phyloP scores from a whole-genome alignment of 1,140 invertebrate species.

The Eumaeus atala region DNA sequence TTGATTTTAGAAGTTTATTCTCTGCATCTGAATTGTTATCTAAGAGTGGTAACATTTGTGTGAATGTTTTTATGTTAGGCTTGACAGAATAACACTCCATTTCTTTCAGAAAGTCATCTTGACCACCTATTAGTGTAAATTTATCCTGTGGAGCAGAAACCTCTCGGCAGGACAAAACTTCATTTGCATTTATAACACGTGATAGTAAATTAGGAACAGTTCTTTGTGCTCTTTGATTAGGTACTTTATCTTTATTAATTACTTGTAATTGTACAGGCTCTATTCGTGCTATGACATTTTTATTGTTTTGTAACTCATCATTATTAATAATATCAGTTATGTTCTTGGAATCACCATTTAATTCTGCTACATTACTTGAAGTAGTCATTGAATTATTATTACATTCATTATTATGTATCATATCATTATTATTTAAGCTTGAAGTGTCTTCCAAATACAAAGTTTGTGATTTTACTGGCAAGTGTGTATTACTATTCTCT shows the following conservation, averaged over 20 bases:
- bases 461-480: background rate
- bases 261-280: constrained; percentile 1
- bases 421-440: background rate
- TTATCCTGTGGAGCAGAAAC: constrained; percentile 77
- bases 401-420: no score
- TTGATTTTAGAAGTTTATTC: constrained; percentile 76
- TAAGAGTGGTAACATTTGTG: constrained; percentile 82
- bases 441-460: background rate
- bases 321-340: background rate
- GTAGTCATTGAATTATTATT: no score
- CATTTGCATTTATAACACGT: constrained; percentile 72
- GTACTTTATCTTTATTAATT: constrained; percentile 10
- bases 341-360: background rate
- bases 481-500: background rate
- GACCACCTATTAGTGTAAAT: constrained; percentile 87
- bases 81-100: constrained; percentile 80
- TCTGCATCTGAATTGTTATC: constrained; percentile 80
- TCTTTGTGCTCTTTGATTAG: constrained; percentile 20
- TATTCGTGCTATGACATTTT: background rate
- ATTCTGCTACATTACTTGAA: no score
- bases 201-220: constrained; percentile 77
- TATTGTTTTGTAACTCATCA: background rate
- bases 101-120: constrained; percentile 80
- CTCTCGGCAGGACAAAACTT: constrained; percentile 75
- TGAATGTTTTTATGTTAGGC: constrained; percentile 87